Evolutionary conservation across 2,113 vertebrate genomes (phyloP), one percentile per base, ranked within the genome.

Genomic region (Archocentrus centrarchus): DNA sequence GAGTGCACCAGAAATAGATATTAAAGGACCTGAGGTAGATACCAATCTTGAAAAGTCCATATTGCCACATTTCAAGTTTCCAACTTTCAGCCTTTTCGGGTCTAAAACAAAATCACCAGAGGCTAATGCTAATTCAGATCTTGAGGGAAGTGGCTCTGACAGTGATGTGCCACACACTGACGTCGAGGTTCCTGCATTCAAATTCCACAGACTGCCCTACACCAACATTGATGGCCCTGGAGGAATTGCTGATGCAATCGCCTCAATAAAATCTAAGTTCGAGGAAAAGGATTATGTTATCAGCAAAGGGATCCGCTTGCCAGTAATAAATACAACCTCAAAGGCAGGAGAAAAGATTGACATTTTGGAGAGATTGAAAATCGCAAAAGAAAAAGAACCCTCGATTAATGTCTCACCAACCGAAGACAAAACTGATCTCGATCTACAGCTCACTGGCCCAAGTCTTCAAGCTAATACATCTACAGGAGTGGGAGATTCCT

Each of bases 341-440:
- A 88, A 81, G 39, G 0, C 55, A 4, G 81, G 83, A 39, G 83
- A 77, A 30, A 92, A 90, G 64, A 47, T 96, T 4, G 79, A 96
- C 84, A 82, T 96, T 61, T 81, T 82, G 84, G 93, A 96, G 85
- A 93, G 91, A 82, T n/a, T 96, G 59, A 94, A 84, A 80, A 68
- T 92, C 24, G 87, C 93, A 5, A 86, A 14, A 70, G 83, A 89
- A 24, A 93, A 93, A 84, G 3, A 4, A 1, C 20, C 84, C 7
- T 79, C 84, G 5, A 20, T 2, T 2, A 85, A 75, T 5, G 2
- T 35, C 13, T 84, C 87, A 2, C 82, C 85, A 14, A 82, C 84
- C 0, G 77, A 91, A 18, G 83, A 30, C 0, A 91, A 79, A 89
- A 75, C 30, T 57, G 76, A 75, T 39, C 11, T 78, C 10, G 73